Base-by-base conservation (phyloP, 2,888 invertebrate genomes). In the Caenorhabditis wallacei region DNA sequence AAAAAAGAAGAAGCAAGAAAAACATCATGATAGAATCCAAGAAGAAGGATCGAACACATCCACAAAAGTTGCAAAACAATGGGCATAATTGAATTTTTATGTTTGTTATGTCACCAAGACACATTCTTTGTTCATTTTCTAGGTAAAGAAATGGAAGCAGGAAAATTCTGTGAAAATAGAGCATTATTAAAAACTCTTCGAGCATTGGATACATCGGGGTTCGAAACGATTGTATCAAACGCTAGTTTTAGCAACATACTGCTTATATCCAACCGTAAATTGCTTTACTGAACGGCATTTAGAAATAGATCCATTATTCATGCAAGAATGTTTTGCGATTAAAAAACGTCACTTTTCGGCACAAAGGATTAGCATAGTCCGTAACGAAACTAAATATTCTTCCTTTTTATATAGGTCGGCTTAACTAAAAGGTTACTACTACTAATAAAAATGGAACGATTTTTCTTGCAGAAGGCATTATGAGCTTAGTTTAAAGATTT, bases 71-170 rank as follows among this genome's bases (percentile, higher is more conserved):
- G 64, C 64, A 48, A 64, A 66, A 66, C 66, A 66, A 66, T 53
- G 26, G 53, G 66, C 53, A 53, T 66, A 66, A 66, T 66, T 66
- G 53, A 51, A 66, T 53, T 66, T 66, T 53, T 61, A 66, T 53
- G 66, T 66, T 66, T 66, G 66, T 66, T 53, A 53, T 66, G 30
- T 18, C 63, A 13, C 26, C 30, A 30, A n/a, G 30, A 30, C 26
- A n/a, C 18, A 4, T 26, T 3, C 35, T 24, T 13, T 59, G 16
- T 61, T 61, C 43, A 8, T 61, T 46, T 26, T 61, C 26, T 20
- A 18, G 2, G 18, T 2, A 40, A 13, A 10, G 16, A 40, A 13
- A 40, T 40, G 10, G 13, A 40, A 40, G 2, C 40, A 18, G 37
- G n/a, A 37, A 59, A 40, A 20, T 18, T 59, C 18, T 57, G 40